Evolutionary conservation across 2,888 invertebrate genomes (phyloP), one percentile per base, ranked within the genome.

Genomic region (Luperina nickerlii): DNA sequence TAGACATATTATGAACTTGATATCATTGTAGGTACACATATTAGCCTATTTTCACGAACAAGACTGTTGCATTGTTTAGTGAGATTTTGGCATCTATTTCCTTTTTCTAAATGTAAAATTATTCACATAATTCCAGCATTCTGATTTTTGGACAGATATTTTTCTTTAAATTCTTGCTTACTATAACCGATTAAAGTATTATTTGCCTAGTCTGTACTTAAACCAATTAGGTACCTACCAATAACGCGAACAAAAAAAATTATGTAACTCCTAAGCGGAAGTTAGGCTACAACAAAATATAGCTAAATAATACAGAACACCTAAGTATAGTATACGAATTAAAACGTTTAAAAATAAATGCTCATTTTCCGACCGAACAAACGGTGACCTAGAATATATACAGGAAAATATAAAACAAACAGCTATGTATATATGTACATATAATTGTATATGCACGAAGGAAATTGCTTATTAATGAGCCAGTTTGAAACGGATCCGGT

Each of bases 381-480:
- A 45, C 13, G 9, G 51, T 38, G 72, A 73, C 82, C 75, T 86
- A 82, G 68, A 72, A 71, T 45, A 81, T 54, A 73, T 45, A 24
- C 27, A 65, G 45, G 74, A 75, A 81, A 85, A 83, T 62, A 65
- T 42, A 45, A 54, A 81, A 68, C 32, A 51, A n/a, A 65, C 45
- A 69, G 45, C 27, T 38, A 45, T 42, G 5, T 70, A 57, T 73
- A 66, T 48, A 38, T 48, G 2, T 45, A 42, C 1, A 1, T 45
- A 45, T 48, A 48, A 15, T 48, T 48, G 48, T 15, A 48, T 48
- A 48, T 48, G 45, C 24, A 65, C 38, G 57, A 32, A 76, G 83
- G 87, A 86, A 86, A 84, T 83, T 86, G 74, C 76, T 82, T 86
- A 86, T 74, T 86, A 82, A 69, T 70, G 38, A 73, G 65, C 57